phyloP scores from a whole-genome alignment of 2,888 invertebrate species.

The Spilarctia lutea region DNA sequence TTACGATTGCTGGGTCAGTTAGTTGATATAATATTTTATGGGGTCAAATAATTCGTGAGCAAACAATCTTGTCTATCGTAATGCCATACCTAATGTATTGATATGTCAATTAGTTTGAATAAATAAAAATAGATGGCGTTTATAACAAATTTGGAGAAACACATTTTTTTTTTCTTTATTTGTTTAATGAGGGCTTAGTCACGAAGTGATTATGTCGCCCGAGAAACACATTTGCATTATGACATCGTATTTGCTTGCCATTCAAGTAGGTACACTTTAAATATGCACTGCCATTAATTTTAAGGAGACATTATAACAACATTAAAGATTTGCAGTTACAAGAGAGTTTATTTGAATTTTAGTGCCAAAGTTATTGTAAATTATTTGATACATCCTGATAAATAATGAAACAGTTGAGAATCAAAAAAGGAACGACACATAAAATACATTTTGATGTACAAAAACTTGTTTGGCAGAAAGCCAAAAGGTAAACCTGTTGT shows the following conservation, averaged over 20 bases:
- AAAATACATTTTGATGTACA: constrained; percentile 42
- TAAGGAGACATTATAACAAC: constrained; percentile 15
- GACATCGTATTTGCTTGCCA: constrained; percentile 16
- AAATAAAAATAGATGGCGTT: neutral
- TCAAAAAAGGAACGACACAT: constrained; percentile 28
- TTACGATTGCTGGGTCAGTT: too few relatives aligned
- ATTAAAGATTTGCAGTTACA: constrained; percentile 1
- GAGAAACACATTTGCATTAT: neutral
- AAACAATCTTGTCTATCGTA: neutral
- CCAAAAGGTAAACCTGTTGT: constrained; percentile 41
- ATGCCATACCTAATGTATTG: neutral
- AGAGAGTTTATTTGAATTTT: neutral
- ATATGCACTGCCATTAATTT: constrained; percentile 26
- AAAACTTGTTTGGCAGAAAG: constrained; percentile 49
- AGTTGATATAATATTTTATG: neutral
- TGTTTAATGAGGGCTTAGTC: too few relatives aligned
- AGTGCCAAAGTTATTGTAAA: neutral
- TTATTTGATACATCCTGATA: neutral
- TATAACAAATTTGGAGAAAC: neutral
- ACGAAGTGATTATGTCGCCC: too few relatives aligned
- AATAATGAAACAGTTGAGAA: constrained; percentile 5
- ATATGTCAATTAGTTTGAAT: neutral
- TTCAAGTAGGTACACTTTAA: constrained; percentile 10
- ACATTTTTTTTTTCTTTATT: too few relatives aligned
- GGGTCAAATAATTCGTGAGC: neutral